These are phyloP conservation scores for Gallirallus australis DNA, from an alignment of 2,797 vertebrate species.

Conservation along the genomic window DNA sequence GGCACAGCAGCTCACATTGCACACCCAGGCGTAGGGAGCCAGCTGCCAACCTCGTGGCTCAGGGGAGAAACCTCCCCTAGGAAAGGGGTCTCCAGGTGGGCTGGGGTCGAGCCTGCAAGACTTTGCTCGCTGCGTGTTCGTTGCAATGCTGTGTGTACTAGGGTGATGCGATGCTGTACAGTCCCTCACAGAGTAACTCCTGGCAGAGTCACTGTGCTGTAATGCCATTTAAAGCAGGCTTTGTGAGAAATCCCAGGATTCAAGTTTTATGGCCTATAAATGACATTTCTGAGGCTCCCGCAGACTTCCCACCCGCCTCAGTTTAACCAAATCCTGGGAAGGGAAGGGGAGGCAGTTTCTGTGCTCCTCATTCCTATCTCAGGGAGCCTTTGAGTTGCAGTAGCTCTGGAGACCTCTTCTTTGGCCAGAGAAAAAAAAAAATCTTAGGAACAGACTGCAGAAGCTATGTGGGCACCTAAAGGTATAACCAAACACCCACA, in stretches of 20 bases:
- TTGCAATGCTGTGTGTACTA: not conserved
- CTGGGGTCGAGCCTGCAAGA: not conserved
- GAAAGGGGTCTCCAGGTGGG: not conserved
- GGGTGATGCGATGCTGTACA: accelerated
- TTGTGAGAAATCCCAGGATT: not conserved
- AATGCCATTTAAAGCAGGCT: not conserved
- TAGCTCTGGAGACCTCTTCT: not conserved
- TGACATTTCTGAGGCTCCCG: not conserved
- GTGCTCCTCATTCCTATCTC: accelerated
- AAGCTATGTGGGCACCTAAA: not conserved
- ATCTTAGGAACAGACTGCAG: not conserved
- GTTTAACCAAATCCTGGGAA: not conserved
- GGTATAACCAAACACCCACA: not conserved
- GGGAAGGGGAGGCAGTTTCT: not conserved
- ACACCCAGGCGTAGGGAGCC: not conserved
- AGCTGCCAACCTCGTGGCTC: not conserved
- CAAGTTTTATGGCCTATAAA: not conserved
- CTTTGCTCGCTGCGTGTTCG: not conserved
- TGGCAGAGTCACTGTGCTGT: not conserved
- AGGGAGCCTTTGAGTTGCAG: not conserved
- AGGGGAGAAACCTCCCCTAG: not conserved
- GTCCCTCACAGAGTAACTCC: not conserved
- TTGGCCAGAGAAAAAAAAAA: not conserved
- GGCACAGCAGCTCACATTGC: not conserved
- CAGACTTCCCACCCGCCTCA: not conserved